phyloP scores from a whole-genome alignment of 2,797 vertebrate genomes.

The Acridotheres tristis region DNA sequence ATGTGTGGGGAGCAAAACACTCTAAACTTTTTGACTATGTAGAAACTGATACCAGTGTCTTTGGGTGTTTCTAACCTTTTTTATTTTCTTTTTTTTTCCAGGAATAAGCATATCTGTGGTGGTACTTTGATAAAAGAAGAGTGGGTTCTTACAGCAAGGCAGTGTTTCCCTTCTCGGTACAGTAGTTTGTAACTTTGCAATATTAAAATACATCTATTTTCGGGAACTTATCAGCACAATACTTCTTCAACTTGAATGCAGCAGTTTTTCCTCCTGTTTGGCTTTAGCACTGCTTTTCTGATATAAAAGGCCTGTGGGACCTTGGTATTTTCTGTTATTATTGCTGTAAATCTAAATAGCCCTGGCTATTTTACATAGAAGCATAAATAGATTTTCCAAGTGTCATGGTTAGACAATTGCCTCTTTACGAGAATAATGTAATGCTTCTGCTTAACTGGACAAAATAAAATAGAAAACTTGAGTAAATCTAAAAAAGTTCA shows the following conservation, averaged over 20 bases:
- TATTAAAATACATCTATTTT: constrained; percentile 13
- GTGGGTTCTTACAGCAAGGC: constrained; percentile 95
- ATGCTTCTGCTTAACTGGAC: constrained; percentile 1
- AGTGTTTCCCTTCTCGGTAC: constrained; percentile 92
- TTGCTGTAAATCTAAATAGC: background rate
- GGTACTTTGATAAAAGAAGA: constrained; percentile 93
- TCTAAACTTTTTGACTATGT: background rate
- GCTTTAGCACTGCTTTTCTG: background rate
- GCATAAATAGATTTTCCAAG: constrained; percentile 9
- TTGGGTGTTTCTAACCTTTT: background rate
- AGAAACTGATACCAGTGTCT: background rate
- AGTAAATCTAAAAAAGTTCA: background rate
- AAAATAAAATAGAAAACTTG: constrained; percentile 16
- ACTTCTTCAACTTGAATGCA: background rate
- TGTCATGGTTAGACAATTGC: background rate
- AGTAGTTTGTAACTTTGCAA: background rate
- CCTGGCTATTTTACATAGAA: constrained; percentile 1
- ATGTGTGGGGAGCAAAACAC: background rate
- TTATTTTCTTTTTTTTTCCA: constrained; percentile 43
- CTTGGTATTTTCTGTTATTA: background rate
- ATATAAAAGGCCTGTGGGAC: constrained; percentile 1
- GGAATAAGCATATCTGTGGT: constrained; percentile 92
- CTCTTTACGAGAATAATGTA: constrained; percentile 3
- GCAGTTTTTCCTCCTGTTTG: constrained; percentile 28
- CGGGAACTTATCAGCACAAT: background rate